Conservation (phyloP, 2,888 invertebrate species). For the Parnassius apollo region DNA sequence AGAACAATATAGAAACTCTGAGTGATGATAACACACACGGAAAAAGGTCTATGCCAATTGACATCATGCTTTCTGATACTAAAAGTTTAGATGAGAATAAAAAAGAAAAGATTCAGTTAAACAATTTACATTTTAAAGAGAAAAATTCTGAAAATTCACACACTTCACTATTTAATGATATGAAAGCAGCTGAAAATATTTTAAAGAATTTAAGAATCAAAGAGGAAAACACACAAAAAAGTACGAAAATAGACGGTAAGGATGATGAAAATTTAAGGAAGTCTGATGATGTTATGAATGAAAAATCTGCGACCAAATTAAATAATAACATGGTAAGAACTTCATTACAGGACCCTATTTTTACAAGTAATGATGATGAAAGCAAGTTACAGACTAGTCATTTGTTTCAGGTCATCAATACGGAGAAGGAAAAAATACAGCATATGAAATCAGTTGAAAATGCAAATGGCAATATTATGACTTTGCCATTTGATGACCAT, state of each 20-base stretch:
- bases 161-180: neutral
- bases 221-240: no score
- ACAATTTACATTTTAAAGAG: neutral
- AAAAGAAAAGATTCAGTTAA: neutral
- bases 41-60: neutral
- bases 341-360: no score
- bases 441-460: neutral
- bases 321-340: neutral
- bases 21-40: neutral
- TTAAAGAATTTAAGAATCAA: neutral
- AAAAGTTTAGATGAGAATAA: constrained; percentile 1
- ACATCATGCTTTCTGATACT: neutral
- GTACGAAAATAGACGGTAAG: no score
- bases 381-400: no score
- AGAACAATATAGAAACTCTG: neutral
- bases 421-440: constrained; percentile 1
- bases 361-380: no score
- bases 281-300: no score
- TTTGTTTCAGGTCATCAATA: no score
- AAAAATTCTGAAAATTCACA: neutral
- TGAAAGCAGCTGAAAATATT: constrained; percentile 4
- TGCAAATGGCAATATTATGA: neutral
- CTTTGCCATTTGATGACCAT: neutral
- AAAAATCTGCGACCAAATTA: neutral
- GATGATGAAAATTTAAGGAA: no score